Evolutionary conservation across 2,797 vertebrate genomes (phyloP).

Genomic region (Rallus crepitans): DNA sequence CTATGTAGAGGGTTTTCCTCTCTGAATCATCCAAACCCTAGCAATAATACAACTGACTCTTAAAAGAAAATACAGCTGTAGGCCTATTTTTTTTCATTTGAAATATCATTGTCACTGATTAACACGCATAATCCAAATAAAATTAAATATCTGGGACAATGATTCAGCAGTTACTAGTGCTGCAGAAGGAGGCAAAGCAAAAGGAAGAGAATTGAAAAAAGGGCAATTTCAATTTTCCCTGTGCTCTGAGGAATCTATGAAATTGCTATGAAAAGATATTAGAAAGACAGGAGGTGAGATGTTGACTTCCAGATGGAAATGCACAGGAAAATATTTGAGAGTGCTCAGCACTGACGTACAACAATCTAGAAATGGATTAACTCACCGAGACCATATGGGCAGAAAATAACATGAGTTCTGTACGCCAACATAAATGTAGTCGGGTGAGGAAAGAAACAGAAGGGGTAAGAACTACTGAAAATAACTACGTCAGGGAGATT

Average conservation of each 20-base stretch:
- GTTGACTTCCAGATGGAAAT: slow-evolving; percentile 62
- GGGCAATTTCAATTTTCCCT: neutral
- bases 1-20: neutral
- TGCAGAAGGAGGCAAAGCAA: neutral
- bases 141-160: neutral
- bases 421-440: neutral
- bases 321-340: slow-evolving; percentile 54
- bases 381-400: slow-evolving; percentile 47
- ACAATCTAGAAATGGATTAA: slow-evolving; percentile 60
- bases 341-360: slow-evolving; percentile 36
- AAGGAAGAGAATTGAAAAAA: neutral
- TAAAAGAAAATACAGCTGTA: neutral
- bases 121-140: neutral
- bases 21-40: neutral
- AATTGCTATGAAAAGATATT: slow-evolving; percentile 9
- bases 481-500: neutral
- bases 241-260: neutral
- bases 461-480: slow-evolving; percentile 32
- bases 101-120: neutral
- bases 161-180: neutral
- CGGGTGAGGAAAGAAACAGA: slow-evolving; percentile 15
- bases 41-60: neutral
- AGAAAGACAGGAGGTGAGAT: slow-evolving; percentile 49
- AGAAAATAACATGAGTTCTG: slow-evolving; percentile 42
- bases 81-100: neutral